Percentiles rank a stretch among this genome's conserved stretches.
These are phyloP conservation scores for Anadara kagoshimensis DNA, from an alignment of 1,140 invertebrate genomes.

Conservation along the genomic window DNA sequence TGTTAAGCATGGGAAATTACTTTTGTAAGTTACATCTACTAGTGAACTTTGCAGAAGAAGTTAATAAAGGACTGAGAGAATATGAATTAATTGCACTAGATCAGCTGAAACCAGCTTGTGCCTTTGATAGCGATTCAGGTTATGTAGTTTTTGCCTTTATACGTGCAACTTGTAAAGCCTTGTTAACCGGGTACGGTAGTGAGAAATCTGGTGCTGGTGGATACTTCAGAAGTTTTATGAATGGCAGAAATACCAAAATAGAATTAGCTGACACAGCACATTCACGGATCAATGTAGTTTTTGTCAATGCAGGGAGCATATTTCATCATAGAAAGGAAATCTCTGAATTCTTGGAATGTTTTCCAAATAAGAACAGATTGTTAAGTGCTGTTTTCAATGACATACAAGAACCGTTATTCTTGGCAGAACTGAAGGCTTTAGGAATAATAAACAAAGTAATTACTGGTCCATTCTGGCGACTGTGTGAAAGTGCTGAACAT, in stretches of 20 bases:
- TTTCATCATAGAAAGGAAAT: slow-evolving; percentile 12
- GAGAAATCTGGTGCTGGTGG: slow-evolving; percentile 26
- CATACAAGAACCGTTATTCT: slow-evolving; percentile 9
- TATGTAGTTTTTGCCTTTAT: slow-evolving; percentile 6
- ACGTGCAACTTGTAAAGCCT: slow-evolving; percentile 25
- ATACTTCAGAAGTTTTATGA: slow-evolving; percentile 8
- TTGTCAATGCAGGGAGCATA: slow-evolving; percentile 19
- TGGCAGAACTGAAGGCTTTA: slow-evolving; percentile 11
- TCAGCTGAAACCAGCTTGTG: slow-evolving; percentile 6
- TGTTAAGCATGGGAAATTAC: slow-evolving; percentile 25
- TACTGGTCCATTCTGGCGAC: slow-evolving; percentile 19
- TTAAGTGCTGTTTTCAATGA: slow-evolving; percentile 1
- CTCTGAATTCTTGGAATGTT: slow-evolving; percentile 1
- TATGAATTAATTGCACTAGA: slow-evolving; percentile 9
- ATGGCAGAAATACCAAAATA: slow-evolving; percentile 8
- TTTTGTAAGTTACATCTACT: slow-evolving; percentile 23
- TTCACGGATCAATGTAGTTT: slow-evolving; percentile 21
- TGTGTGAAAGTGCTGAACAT: slow-evolving; percentile 1
- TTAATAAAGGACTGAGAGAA: neutral
- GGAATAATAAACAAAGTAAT: slow-evolving; percentile 25
- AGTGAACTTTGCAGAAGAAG: slow-evolving; percentile 6
- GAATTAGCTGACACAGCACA: slow-evolving; percentile 17
- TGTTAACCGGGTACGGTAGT: slow-evolving; percentile 25
- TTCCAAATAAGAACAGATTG: slow-evolving; percentile 8
- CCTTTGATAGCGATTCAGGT: slow-evolving; percentile 6